phyloP scores from a whole-genome alignment of 2,113 vertebrate species.

The Larimichthys crocea region DNA sequence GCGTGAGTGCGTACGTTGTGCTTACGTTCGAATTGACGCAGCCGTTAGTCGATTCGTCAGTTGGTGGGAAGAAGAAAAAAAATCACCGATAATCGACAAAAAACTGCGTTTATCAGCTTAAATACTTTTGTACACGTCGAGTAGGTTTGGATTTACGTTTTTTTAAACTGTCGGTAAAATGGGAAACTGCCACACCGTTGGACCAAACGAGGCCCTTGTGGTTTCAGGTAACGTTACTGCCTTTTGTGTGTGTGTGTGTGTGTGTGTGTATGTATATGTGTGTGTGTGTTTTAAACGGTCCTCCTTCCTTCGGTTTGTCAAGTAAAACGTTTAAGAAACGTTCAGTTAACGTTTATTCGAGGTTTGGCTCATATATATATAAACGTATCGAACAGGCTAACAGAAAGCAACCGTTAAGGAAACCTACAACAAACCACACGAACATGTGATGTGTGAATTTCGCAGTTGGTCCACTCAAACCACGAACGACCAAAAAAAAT shows the following conservation, averaged over 20 bases:
- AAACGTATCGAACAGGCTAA: not conserved
- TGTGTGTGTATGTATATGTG: too few relatives aligned
- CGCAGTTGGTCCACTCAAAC: not conserved
- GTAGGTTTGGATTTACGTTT: constrained; percentile 1
- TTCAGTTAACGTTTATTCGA: not conserved
- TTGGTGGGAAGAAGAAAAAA: constrained; percentile 4
- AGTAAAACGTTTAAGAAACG: too few relatives aligned
- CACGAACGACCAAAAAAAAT: too few relatives aligned
- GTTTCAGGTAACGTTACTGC: constrained; percentile 89
- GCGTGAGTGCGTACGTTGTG: not conserved
- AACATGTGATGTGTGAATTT: not conserved
- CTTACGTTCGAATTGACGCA: rapidly evolving
- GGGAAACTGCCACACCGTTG: constrained; percentile 95
- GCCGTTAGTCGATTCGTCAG: not conserved
- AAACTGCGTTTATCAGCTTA: not conserved
- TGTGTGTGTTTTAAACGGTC: too few relatives aligned
- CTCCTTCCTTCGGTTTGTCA: not conserved
- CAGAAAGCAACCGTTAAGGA: not conserved
- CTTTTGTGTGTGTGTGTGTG: constrained; percentile 2
- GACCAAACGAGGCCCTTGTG: constrained; percentile 94
- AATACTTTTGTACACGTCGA: not conserved
- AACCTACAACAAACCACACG: not conserved
- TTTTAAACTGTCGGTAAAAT: constrained; percentile 72
- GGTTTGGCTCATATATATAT: too few relatives aligned
- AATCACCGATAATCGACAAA: not conserved